These are phyloP conservation scores for Siniperca obscura DNA, from an alignment of 2,797 vertebrate genomes.

Conservation along the genomic window DNA sequence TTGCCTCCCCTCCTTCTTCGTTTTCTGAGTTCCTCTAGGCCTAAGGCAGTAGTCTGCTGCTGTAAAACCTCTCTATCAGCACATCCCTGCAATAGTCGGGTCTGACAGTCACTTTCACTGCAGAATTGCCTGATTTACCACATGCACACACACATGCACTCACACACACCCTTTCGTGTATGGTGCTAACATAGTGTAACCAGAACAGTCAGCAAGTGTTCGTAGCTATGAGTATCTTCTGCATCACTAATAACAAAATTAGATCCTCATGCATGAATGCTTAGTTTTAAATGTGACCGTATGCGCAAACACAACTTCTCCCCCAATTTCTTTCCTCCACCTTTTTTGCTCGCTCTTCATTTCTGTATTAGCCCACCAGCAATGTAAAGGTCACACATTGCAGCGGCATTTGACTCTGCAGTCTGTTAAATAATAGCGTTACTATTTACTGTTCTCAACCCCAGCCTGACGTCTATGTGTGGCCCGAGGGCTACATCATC, in stretches of 20 bases:
- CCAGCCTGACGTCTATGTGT: constrained; percentile 48
- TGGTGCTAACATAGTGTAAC: constrained; percentile 63
- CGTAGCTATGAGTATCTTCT: constrained; percentile 45
- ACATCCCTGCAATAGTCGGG: constrained; percentile 75
- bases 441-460: constrained; percentile 74
- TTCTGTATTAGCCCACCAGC: constrained; percentile 73
- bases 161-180: constrained; percentile 43
- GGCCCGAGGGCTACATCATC: constrained; percentile 64
- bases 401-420: constrained; percentile 69
- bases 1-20: constrained; percentile 34
- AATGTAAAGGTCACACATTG: constrained; percentile 76
- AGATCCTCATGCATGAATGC: constrained; percentile 57
- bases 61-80: constrained; percentile 83
- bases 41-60: constrained; percentile 76
- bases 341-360: constrained; percentile 54
- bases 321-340: constrained; percentile 43
- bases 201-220: constrained; percentile 53
- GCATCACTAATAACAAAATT: constrained; percentile 66
- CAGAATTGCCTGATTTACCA: constrained; percentile 71
- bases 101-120: constrained; percentile 77
- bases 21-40: constrained; percentile 67
- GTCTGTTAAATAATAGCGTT: constrained; percentile 75
- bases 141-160: constrained; percentile 32
- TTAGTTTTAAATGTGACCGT: constrained; percentile 63
- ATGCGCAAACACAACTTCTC: constrained; percentile 33